Evolutionary conservation across 2,113 vertebrate genomes (phyloP).

Genomic region (Cryptotis parvus): DNA sequence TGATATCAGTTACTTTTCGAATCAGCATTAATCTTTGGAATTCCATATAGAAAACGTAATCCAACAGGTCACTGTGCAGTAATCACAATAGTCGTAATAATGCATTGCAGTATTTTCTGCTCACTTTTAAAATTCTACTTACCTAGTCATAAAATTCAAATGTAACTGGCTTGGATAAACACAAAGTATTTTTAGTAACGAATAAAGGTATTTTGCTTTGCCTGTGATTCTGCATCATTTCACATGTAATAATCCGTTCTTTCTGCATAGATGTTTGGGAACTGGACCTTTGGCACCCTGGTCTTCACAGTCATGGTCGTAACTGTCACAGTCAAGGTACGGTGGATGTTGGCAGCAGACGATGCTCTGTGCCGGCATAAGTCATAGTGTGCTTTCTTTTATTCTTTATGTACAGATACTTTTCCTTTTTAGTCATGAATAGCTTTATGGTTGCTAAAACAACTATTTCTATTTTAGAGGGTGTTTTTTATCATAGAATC

Average conservation of each 20-base stretch:
- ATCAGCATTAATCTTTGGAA: too few species aligned
- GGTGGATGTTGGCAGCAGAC: background rate
- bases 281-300: constrained; percentile 98
- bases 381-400: background rate
- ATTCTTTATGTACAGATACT: background rate
- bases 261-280: constrained; percentile 96
- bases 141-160: constrained; percentile 2
- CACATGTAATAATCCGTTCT: constrained; percentile 8
- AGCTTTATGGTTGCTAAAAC: background rate
- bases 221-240: background rate
- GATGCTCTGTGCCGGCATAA: background rate
- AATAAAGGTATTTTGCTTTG: constrained; percentile 30
- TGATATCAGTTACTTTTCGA: too few species aligned
- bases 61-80: background rate
- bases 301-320: constrained; percentile 99
- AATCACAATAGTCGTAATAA: background rate
- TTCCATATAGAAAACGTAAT: background rate
- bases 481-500: too few species aligned
- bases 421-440: constrained; percentile 26
- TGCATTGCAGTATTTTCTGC: background rate
- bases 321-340: constrained; percentile 98
- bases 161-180: background rate
- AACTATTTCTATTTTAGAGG: too few species aligned
- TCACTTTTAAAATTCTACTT: constrained; percentile 15
- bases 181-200: constrained; percentile 1